Percentiles rank a stretch among this genome's conserved stretches.
Conservation (phyloP, 2,888 invertebrate genomes). For the Suillia variegata region DNA sequence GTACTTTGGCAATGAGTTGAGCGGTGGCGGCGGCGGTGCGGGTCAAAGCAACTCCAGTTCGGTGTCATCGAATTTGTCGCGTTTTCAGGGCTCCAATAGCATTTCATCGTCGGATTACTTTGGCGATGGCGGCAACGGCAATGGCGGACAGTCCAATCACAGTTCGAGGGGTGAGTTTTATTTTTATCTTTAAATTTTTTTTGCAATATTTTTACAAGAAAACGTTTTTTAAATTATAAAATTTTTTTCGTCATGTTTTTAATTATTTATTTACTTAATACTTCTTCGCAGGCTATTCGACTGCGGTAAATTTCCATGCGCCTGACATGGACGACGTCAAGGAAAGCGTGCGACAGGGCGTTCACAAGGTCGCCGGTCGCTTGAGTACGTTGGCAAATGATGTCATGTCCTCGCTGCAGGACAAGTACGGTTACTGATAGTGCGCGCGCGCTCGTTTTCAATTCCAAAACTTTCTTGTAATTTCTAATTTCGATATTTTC, state of each 20-base stretch:
- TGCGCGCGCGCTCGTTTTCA: not conserved
- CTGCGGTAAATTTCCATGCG: slow-evolving; percentile 62
- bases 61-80: slow-evolving; percentile 67
- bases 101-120: slow-evolving; percentile 98
- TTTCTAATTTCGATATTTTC: not conserved
- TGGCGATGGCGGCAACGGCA: slow-evolving; percentile 67
- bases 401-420: slow-evolving; percentile 92
- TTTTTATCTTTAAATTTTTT: not conserved
- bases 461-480: not conserved
- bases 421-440: slow-evolving; percentile 70
- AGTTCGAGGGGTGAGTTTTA: slow-evolving; percentile 29
- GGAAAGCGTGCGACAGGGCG: slow-evolving; percentile 95
- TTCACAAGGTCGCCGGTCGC: slow-evolving; percentile 96
- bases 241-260: not conserved
- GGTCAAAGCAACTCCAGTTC: slow-evolving; percentile 42
- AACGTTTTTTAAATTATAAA: not conserved
- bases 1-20: slow-evolving; percentile 80
- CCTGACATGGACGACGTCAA: slow-evolving; percentile 94
- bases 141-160: no score
- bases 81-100: slow-evolving; percentile 92
- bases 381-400: slow-evolving; percentile 93
- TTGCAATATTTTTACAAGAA: not conserved
- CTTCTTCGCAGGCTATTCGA: slow-evolving; percentile 44
- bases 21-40: slow-evolving; percentile 48
- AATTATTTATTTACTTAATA: not conserved